Percentiles rank a stretch among this genome's conserved stretches.
Conservation (phyloP, 2,113 vertebrate species). For the Bos taurus region DNA sequence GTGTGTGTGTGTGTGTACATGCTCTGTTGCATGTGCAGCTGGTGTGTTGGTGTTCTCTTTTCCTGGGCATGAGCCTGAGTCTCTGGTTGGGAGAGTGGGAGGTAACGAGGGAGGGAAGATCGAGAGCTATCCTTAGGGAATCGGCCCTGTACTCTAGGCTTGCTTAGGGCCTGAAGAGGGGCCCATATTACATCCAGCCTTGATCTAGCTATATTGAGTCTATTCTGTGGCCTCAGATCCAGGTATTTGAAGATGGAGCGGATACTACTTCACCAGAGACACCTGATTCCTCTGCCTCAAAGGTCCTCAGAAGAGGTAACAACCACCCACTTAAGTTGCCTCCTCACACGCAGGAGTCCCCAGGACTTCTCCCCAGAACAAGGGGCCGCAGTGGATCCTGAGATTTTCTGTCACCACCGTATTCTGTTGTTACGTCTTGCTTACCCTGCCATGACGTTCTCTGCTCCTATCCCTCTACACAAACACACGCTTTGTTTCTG, state of each 20-base stretch:
- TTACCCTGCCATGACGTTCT: neutral
- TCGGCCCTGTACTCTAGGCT: neutral
- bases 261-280: conserved; percentile 97
- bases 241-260: conserved; percentile 93
- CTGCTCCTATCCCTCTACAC: neutral
- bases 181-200: neutral
- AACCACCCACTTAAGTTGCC: neutral
- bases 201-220: neutral
- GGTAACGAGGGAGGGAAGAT: neutral
- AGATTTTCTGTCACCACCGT: neutral
- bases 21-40: neutral
- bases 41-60: neutral
- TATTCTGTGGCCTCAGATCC: conserved; percentile 86
- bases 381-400: neutral
- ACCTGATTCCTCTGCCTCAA: conserved; percentile 87
- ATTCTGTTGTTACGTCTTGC: neutral
- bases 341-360: neutral
- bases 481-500: conserved; percentile 26
- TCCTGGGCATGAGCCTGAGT: neutral
- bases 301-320: conserved; percentile 91
- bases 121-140: neutral
- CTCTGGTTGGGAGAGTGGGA: conserved; percentile 8
- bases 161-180: neutral
- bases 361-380: neutral
- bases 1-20: neutral